phyloP scores from a whole-genome alignment of 23 tunicate species.

The Halocynthia aurantium region DNA sequence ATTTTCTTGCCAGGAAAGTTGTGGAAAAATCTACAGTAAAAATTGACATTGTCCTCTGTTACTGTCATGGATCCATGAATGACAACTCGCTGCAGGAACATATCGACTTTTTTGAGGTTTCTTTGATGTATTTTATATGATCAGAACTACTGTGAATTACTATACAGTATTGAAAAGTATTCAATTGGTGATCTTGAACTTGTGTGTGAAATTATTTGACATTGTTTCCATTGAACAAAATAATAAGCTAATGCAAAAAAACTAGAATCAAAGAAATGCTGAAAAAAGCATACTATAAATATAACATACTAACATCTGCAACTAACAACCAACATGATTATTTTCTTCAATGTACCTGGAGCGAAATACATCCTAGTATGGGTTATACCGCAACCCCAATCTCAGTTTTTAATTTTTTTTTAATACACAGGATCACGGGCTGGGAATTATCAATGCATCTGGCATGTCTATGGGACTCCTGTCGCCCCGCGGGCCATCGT shows the following conservation, averaged over 20 bases:
- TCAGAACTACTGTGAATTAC: neutral
- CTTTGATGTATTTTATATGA: neutral
- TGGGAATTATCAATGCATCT: conserved; percentile 84
- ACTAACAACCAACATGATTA: too few species aligned
- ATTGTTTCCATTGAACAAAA: too few species aligned
- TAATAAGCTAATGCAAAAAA: neutral
- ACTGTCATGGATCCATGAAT: conserved; percentile 86
- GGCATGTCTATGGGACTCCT: conserved; percentile 81
- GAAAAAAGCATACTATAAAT: neutral
- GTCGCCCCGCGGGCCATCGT: conserved; percentile 53
- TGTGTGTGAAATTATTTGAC: neutral
- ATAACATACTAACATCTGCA: too few species aligned
- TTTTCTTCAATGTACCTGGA: too few species aligned
- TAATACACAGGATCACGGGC: conserved; percentile 27
- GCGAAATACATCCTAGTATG: too few species aligned
- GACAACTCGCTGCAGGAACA: conserved; percentile 52
- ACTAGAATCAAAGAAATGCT: too few species aligned
- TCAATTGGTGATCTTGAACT: too few species aligned
- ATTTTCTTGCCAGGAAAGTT: conserved; percentile 22
- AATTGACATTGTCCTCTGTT: conserved; percentile 71
- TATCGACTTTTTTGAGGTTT: conserved; percentile 54
- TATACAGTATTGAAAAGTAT: neutral
- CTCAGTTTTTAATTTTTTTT: neutral
- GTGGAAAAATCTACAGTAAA: conserved; percentile 72
- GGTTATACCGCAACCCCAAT: too few species aligned